Evolutionary conservation across 2,888 invertebrate genomes (phyloP), one percentile per base, ranked within the genome.

Genomic region (Anodontia alba): DNA sequence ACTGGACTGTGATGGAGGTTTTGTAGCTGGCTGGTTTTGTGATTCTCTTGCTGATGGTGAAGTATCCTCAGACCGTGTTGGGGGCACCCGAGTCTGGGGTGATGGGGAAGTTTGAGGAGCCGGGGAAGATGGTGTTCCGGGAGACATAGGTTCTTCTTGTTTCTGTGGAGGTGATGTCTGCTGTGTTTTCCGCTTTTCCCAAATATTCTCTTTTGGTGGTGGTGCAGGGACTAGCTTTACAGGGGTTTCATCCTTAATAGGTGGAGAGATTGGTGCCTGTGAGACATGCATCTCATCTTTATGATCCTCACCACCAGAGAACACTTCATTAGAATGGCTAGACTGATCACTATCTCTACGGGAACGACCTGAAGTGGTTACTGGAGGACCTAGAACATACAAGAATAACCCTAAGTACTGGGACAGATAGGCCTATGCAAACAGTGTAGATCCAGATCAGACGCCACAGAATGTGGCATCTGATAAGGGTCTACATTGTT

Each of bases 141-240:
- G n/a, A 29, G 72, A 36, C 31, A 31, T 26, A n/a, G 73, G 33
- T 54, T 73, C 73, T 46, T 57, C 51, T 57, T 72, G 77, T 74
- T 81, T 70, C 31, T 78, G 81, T 42, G 81, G 77, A 20, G 81
- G 78, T 26, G 66, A 72, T 7, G 73, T 76, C 33, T 78, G 68
- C 62, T 84, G 80, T 10, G 79, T 69, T 74, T 91, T 91, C 49
- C 93, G 84, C 77, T 89, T 90, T 49, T 88, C 90, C 93, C 93
- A 94, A 26, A 90, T 81, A 78, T 94, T 93, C 68, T 92, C 93
- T 81, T 91, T 90, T 8, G 94, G 94, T 1, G 92, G 92, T 12
- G 94, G 94, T 1, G 94, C 94, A 1, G 93, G 93, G n/a, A 94
- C 90, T 69, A 92, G 72, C 68, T 91, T 90, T 1, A 85, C 80